Evolutionary conservation across 2,888 invertebrate genomes (phyloP).

Genomic region (Argyresthia goedartella): DNA sequence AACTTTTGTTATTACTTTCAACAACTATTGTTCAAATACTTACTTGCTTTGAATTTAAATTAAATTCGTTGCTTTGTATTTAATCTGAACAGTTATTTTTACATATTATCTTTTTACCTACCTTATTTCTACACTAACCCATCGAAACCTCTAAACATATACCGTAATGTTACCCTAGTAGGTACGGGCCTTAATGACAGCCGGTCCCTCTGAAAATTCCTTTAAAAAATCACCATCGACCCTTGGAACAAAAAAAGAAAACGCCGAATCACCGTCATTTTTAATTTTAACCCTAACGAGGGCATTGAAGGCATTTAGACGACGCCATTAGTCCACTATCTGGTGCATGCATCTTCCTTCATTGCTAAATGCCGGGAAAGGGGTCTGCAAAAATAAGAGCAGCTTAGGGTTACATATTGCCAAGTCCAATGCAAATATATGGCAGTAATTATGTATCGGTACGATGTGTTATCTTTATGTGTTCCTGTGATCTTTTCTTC

Average conservation of each 20-base stretch:
- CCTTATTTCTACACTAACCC: too few relatives aligned
- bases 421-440: neutral
- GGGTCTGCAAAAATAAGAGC: neutral
- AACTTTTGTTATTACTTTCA: too few relatives aligned
- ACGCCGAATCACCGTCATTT: conserved; percentile 63
- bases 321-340: conserved; percentile 51
- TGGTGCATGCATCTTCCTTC: conserved; percentile 42
- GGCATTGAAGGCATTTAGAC: conserved; percentile 59
- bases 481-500: too few relatives aligned
- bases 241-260: conserved; percentile 60
- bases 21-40: too few relatives aligned
- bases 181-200: neutral
- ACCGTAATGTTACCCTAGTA: neutral
- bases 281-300: conserved; percentile 59
- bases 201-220: conserved; percentile 59
- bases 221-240: conserved; percentile 44
- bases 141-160: too few relatives aligned
- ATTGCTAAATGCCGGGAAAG: conserved; percentile 43
- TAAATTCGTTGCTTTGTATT: too few relatives aligned
- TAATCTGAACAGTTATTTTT: too few relatives aligned
- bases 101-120: too few relatives aligned
- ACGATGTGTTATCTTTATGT: too few relatives aligned
- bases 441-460: too few relatives aligned
- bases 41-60: too few relatives aligned
- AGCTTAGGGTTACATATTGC: neutral